Conservation (phyloP, 2,797 vertebrate genomes). For the Uromys caudimaculatus region DNA sequence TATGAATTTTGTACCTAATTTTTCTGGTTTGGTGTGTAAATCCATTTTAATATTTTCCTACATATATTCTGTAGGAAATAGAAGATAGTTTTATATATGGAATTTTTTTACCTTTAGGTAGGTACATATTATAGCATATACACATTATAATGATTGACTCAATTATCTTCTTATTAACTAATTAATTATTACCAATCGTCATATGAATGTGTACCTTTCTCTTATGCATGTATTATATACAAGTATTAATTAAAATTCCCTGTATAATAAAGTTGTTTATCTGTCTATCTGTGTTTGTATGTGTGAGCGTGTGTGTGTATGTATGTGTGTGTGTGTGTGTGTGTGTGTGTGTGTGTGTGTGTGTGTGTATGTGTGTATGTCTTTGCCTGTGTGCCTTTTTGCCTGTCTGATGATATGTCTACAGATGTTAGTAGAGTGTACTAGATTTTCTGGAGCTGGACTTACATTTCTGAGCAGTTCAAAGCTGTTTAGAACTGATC, state of each 20-base stretch:
- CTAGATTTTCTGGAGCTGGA: neutral
- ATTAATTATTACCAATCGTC: neutral
- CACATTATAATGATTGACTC: neutral
- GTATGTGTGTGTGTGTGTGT: no score
- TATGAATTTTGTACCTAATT: neutral
- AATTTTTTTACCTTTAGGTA: neutral
- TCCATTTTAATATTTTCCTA: neutral
- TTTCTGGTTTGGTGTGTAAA: neutral
- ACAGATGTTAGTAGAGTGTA: neutral
- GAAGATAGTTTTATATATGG: no score
- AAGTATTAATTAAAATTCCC: neutral
- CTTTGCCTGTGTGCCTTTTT: neutral
- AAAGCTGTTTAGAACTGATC: neutral
- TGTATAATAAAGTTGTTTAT: neutral
- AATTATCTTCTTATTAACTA: neutral
- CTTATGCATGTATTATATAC: neutral
- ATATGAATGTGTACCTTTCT: neutral
- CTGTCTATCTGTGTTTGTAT: neutral
- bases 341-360: neutral
- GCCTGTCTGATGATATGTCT: neutral
- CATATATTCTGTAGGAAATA: neutral
- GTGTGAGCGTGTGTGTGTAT: neutral
- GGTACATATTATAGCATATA: neutral
- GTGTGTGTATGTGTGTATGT: neutral
- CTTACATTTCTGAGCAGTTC: neutral